Base-by-base conservation (phyloP, 2,888 invertebrate species). In the Epinotia brunnichana region DNA sequence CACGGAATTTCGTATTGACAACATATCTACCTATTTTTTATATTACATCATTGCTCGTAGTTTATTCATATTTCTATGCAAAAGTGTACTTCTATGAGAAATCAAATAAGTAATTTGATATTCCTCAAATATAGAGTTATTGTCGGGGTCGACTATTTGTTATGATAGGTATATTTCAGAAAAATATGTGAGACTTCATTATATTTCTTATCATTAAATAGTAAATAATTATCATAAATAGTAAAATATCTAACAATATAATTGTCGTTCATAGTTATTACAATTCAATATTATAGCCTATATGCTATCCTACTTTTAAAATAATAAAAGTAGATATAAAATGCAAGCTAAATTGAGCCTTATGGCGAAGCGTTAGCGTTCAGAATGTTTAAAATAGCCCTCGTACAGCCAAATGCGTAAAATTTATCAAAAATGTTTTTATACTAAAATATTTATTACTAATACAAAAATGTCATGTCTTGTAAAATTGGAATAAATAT, bases 401-500 rank as follows among this genome's bases (percentile, higher is more conserved):
- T 53, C 15, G 9, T 15, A 39, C 41, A 17, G 60, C 67, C 54
- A 72, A 68, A 72, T 68, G 72, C 67, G 17, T 61, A 54, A 61
- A 64, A 21, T 64, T 19, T 57, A 29, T 44, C 13, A 60, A 19
- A 62, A 61, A 72, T 72, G 67, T 72, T 54, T 71, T 71, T 39
- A 53, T n/a, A 66, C 35, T 19, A 54, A 29, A 64, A 29, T 66
- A 54, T 19, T 68, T 7, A 24, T 39, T 35, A 53, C 13, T 44
- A 60, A 21, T 57, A 59, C 17, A 19, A 64, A 41, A 51, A 63
- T 29, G 21, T 44, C 59, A 48, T 70, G 51, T 60, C 57, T 21
- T 61, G 29, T 48, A 56, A 57, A 63, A 68, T 39, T 72, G 69
- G 69, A 74, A 76, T 60, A 73, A 71, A 78, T 77, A 76, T 67